A percentile compares a stretch with the other conserved stretches of the same genome.
phyloP scores from a whole-genome alignment of 2,113 vertebrate species.

The Ophthalmolycus amberensis region DNA sequence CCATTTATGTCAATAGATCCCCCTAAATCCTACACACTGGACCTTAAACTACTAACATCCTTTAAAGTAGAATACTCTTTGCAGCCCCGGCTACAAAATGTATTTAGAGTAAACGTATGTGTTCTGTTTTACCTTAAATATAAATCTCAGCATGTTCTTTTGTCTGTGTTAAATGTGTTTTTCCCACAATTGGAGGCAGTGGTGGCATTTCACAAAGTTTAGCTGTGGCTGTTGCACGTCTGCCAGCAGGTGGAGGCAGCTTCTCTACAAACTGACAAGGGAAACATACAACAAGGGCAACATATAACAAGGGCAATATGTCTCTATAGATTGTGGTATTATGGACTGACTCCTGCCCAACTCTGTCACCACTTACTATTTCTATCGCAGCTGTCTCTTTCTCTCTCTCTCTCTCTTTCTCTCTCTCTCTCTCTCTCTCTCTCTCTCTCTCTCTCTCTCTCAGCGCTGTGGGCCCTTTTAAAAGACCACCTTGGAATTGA shows the following conservation, averaged over 20 bases:
- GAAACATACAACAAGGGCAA: conserved; percentile 27
- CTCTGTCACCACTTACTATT: conserved; percentile 64
- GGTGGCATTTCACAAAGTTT: not conserved
- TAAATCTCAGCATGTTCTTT: not conserved
- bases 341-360: conserved; percentile 45
- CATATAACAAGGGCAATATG: conserved; percentile 39
- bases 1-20: too few species aligned
- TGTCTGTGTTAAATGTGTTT: not conserved
- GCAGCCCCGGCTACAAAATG: not conserved
- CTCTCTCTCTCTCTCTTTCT: conserved; percentile 27
- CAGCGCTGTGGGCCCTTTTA: conserved; percentile 65
- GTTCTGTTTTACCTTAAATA: not conserved
- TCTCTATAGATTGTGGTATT: conserved; percentile 61
- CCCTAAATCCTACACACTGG: too few species aligned
- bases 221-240: not conserved
- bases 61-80: not conserved
- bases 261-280: conserved; percentile 21
- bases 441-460: conserved; percentile 41
- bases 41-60: not conserved
- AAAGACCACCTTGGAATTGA: conserved; percentile 82
- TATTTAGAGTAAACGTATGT: not conserved
- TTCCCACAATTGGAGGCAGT: not conserved
- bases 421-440: conserved; percentile 29
- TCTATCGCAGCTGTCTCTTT: conserved; percentile 73
- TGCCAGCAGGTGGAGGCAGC: conserved; percentile 63